Conservation (phyloP, 2,797 vertebrate species). For the Enteromius trimaculatus region DNA sequence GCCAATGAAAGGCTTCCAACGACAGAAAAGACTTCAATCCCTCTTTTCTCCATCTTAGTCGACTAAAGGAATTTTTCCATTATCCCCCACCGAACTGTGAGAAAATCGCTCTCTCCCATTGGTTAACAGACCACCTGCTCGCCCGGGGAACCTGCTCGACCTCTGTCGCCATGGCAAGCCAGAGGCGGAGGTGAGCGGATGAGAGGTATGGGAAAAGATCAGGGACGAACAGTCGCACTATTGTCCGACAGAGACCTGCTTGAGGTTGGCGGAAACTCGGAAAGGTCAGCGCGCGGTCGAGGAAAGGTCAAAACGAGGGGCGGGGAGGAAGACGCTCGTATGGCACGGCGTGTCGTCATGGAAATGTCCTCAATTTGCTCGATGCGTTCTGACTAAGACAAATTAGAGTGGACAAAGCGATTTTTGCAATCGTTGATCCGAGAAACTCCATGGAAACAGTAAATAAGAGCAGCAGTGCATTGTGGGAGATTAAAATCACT, state of each 20-base stretch:
- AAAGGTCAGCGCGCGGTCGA: slow-evolving; percentile 36
- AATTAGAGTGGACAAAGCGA: slow-evolving; percentile 41
- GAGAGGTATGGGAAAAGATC: slow-evolving; percentile 61
- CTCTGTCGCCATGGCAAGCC: slow-evolving; percentile 47
- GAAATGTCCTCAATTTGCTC: slow-evolving; percentile 53
- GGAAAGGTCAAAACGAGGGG: slow-evolving; percentile 47
- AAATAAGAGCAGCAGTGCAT: slow-evolving; percentile 46
- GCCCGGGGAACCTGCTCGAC: slow-evolving; percentile 36
- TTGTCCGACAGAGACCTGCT: slow-evolving; percentile 41
- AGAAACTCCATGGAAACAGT: slow-evolving; percentile 42
- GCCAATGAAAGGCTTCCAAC: slow-evolving; percentile 53
- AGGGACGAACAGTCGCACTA: slow-evolving; percentile 49
- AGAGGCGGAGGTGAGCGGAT: slow-evolving; percentile 55
- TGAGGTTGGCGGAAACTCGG: slow-evolving; percentile 39
- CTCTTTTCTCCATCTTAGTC: slow-evolving; percentile 42
- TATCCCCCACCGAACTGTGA: slow-evolving; percentile 49
- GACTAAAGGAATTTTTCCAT: slow-evolving; percentile 52
- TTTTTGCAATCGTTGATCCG: slow-evolving; percentile 39
- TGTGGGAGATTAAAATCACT: slow-evolving; percentile 52
- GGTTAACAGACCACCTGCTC: slow-evolving; percentile 55
- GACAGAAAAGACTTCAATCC: slow-evolving; percentile 53
- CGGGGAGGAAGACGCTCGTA: slow-evolving; percentile 34
- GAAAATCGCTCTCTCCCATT: slow-evolving; percentile 42
- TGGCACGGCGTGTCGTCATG: slow-evolving; percentile 49
- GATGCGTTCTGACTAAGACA: slow-evolving; percentile 48